A percentile compares a stretch with the other conserved stretches of the same genome.
phyloP scores from a whole-genome alignment of 2,797 vertebrate species.

The Pseudotriccus pelzelni region DNA sequence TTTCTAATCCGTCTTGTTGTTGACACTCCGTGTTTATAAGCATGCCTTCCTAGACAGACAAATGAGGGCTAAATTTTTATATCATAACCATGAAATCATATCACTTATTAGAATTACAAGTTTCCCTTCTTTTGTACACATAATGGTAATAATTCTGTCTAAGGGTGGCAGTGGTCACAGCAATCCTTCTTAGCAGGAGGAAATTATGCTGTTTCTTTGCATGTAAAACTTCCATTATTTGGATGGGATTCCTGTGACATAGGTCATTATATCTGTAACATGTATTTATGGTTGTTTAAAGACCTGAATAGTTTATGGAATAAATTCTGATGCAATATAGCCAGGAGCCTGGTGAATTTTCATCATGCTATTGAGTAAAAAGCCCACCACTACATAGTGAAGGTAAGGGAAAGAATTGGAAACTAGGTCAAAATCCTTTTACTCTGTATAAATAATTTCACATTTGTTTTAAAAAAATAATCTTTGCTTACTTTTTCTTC shows the following conservation, averaged over 20 bases:
- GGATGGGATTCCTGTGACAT: not conserved
- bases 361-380: slow-evolving; percentile 35
- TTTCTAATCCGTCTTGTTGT: not conserved
- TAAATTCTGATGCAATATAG: slow-evolving; percentile 7
- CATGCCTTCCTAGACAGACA: not conserved
- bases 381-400: not conserved
- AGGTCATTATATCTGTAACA: slow-evolving; percentile 1
- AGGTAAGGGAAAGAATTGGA: not conserved
- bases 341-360: slow-evolving; percentile 9
- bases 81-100: not conserved
- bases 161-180: not conserved
- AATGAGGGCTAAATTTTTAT: not conserved
- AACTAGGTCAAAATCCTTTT: slow-evolving; percentile 6
- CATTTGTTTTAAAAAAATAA: not conserved
- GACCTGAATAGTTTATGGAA: not conserved
- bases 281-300: slow-evolving; percentile 18
- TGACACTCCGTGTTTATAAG: not conserved
- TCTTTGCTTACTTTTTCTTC: not conserved
- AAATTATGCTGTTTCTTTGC: not conserved
- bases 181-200: not conserved
- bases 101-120: not conserved
- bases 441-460: slow-evolving; percentile 14
- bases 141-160: not conserved
- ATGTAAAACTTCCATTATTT: not conserved
- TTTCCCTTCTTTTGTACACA: not conserved